phyloP scores from a whole-genome alignment of 2,113 vertebrate species.

The Ceuthmochares aereus region DNA sequence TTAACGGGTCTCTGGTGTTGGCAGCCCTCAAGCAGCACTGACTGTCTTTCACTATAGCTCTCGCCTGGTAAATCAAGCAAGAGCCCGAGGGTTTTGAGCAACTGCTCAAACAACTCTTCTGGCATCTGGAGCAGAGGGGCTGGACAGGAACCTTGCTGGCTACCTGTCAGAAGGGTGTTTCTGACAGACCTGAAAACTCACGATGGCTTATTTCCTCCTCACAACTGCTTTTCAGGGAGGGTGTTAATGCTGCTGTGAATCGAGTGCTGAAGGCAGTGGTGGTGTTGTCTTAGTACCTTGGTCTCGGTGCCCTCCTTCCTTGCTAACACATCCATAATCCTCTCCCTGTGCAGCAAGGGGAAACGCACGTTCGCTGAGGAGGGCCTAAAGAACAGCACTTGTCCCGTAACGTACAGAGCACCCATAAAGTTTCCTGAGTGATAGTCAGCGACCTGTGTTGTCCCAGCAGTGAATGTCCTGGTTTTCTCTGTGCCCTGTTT shows the following conservation, averaged over 20 bases:
- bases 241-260: not conserved
- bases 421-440: too few relatives aligned
- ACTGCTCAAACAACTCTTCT: not conserved
- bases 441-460: rapidly evolving
- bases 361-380: not conserved
- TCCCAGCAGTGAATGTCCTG: not conserved
- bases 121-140: not conserved
- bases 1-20: not conserved
- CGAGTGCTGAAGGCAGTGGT: not conserved
- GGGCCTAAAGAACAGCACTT: rapidly evolving
- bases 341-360: not conserved
- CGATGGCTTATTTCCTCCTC: not conserved
- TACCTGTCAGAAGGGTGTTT: not conserved
- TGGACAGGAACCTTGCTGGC: not conserved
- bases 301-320: not conserved
- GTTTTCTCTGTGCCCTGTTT: not conserved
- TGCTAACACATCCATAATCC: rapidly evolving
- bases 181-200: too few relatives aligned
- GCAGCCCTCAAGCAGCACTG: rapidly evolving
- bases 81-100: not conserved
- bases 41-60: not conserved
- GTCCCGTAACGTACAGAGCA: rapidly evolving
- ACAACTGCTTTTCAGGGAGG: not conserved
- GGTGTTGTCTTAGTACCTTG: not conserved
- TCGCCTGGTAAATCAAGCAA: not conserved